These are phyloP conservation scores for Melieria crassipennis DNA, from an alignment of 2,888 invertebrate genomes.

Conservation along the genomic window DNA sequence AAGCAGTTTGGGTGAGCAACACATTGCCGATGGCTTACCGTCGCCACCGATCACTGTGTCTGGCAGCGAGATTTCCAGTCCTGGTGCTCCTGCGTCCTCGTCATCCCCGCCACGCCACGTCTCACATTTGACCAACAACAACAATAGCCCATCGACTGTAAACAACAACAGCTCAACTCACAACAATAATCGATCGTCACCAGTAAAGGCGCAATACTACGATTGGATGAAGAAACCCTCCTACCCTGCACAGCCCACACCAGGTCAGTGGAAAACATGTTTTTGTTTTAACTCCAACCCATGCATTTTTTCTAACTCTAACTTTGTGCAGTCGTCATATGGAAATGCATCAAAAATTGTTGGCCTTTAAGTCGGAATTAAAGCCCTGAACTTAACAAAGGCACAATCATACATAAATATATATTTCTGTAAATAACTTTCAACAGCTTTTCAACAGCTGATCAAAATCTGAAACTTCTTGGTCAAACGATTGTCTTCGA, in stretches of 20 bases:
- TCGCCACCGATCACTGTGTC: slow-evolving; percentile 70
- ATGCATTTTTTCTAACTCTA: too few species aligned
- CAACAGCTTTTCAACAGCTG: too few species aligned
- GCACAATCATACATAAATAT: too few species aligned
- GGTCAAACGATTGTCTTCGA: too few species aligned
- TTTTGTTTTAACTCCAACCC: too few species aligned
- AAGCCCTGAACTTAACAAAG: too few species aligned
- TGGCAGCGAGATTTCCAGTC: slow-evolving; percentile 73
- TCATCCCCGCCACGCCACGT: slow-evolving; percentile 67
- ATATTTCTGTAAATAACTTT: too few species aligned
- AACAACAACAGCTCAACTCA: slow-evolving; percentile 49
- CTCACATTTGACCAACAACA: slow-evolving; percentile 70
- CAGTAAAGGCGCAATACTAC: slow-evolving; percentile 79
- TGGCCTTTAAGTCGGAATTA: too few species aligned
- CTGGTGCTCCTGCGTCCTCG: slow-evolving; percentile 66
- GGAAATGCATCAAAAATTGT: too few species aligned
- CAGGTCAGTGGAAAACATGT: slow-evolving; percentile 70
- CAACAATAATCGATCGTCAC: slow-evolving; percentile 68
- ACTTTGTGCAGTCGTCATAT: too few species aligned
- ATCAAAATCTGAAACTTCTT: too few species aligned
- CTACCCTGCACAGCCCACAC: slow-evolving; percentile 85
- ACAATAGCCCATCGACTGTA: slow-evolving; percentile 37
- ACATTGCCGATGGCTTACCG: slow-evolving; percentile 65
- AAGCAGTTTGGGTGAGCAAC: slow-evolving; percentile 45
- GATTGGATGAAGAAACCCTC: slow-evolving; percentile 94